Evolutionary conservation across 2,113 vertebrate species (phyloP).

Genomic region (Sapayoa aenigma): DNA sequence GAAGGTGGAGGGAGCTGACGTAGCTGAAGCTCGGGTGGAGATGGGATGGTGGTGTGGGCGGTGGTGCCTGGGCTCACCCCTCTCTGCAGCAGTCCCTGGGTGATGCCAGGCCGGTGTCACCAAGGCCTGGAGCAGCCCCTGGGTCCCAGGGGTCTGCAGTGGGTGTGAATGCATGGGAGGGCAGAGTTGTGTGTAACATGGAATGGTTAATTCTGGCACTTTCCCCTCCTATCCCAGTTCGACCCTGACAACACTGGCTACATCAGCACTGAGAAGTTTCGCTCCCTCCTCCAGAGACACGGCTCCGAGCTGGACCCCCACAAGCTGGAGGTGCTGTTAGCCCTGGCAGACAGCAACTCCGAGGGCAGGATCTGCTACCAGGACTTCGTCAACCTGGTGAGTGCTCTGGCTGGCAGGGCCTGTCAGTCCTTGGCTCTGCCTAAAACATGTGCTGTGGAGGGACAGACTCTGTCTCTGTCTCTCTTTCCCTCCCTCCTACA

Average conservation of each 20-base stretch:
- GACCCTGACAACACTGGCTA: constrained; percentile 91
- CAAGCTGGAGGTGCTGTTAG: constrained; percentile 93
- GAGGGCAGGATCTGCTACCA: constrained; percentile 96
- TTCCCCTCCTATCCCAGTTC: constrained; percentile 76
- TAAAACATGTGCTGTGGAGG: background rate
- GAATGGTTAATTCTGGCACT: background rate
- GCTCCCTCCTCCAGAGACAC: constrained; percentile 86
- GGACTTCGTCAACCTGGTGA: constrained; percentile 97
- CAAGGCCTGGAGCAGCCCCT: background rate
- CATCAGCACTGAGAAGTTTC: constrained; percentile 93
- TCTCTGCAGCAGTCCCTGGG: background rate
- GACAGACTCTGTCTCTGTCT: background rate
- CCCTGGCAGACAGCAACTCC: constrained; percentile 88
- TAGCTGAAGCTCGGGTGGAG: background rate
- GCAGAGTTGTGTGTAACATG: background rate
- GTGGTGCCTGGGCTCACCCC: background rate
- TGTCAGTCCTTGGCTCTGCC: background rate
- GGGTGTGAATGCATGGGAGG: background rate
- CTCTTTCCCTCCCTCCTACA: background rate
- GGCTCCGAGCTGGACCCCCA: constrained; percentile 92
- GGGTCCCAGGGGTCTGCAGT: background rate
- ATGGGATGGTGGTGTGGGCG: background rate
- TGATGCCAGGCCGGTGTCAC: background rate
- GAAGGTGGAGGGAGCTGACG: background rate
- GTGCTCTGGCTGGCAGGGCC: constrained; percentile 16